Base-by-base conservation (phyloP, 1,140 invertebrate genomes). In the Leucophenga varia region DNA sequence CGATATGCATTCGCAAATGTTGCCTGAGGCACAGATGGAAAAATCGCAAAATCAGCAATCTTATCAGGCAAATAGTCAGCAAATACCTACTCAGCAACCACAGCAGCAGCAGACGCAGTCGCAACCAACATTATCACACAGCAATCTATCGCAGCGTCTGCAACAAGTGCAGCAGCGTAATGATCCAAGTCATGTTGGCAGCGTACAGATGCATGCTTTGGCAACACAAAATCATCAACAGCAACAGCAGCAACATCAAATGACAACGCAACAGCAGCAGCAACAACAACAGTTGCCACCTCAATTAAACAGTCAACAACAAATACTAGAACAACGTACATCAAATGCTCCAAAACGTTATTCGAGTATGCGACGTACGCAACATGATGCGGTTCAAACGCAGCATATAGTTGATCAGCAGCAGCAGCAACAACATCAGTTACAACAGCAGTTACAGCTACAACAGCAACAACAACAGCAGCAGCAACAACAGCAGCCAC, bases 351-450 rank as follows among this genome's bases (percentile, higher is more conserved):
- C 86, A n/a, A 90, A 89, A 64, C 78, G 87, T 6, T 90, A 90
- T 68, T 90, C 87, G 2, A 86, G 86, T 42, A 79, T 88, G 56
- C 76, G 87, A 47, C 78, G 86, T 21, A 80, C 81, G 2, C 70
- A 73, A 39, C 70, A 64, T 36, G 61, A 64, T 28, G 74, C 77
- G 75, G 54, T 81, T 77, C 59, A 71, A 73, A 42, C 69, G 52
- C 52, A 59, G 17, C 59, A 57, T 21, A 30, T 65, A 21, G 52
- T 55, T 3, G 60, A 60, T 28, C 60, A 68, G 13, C 57, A 64
- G 16, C 28, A 43, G 19, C 43, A 50, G 2, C 21, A 42, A 35
- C 47, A 50, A 17, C 52, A 59, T 8, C 64, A 61, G 32, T 55
- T 61, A 13, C 59, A 57, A 18, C 46, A 55, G 12, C 57, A 67